Percentiles rank a stretch among this genome's conserved stretches.
phyloP scores from a whole-genome alignment of 1,140 invertebrate species.

The Cepaea nemoralis region DNA sequence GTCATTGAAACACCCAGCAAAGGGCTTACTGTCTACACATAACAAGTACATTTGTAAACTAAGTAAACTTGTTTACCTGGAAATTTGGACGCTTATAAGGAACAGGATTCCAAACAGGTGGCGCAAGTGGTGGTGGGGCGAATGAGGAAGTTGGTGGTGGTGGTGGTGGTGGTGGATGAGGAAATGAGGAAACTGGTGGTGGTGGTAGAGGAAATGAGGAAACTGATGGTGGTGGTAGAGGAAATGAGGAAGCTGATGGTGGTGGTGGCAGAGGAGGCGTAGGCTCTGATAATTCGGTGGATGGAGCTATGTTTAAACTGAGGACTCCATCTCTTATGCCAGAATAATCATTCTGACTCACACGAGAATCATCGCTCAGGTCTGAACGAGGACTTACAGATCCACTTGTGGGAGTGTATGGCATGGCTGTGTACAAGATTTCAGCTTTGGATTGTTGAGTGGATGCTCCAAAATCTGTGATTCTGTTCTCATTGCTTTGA shows the following conservation, averaged over 20 bases:
- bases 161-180: too few relatives aligned
- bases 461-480: slow-evolving; percentile 15
- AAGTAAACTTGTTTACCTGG: too few relatives aligned
- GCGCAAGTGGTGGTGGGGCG: too few relatives aligned
- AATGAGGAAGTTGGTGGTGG: too few relatives aligned
- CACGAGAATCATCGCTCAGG: background rate
- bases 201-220: slow-evolving; percentile 55
- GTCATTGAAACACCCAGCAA: too few relatives aligned
- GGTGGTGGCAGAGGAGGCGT: slow-evolving; percentile 48
- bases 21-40: too few relatives aligned
- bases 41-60: too few relatives aligned
- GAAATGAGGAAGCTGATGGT: slow-evolving; percentile 58
- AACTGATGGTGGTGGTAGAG: slow-evolving; percentile 48
- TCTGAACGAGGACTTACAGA: slow-evolving; percentile 18
- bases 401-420: slow-evolving; percentile 18
- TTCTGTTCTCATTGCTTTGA: background rate
- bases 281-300: slow-evolving; percentile 25
- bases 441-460: background rate
- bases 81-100: too few relatives aligned
- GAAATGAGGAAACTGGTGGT: too few relatives aligned
- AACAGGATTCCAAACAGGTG: too few relatives aligned
- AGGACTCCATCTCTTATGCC: slow-evolving; percentile 18
- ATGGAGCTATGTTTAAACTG: slow-evolving; percentile 22
- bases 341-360: background rate
- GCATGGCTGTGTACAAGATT: background rate